Base-by-base conservation (phyloP, 1,140 invertebrate genomes). In the Bombus consobrinus region DNA sequence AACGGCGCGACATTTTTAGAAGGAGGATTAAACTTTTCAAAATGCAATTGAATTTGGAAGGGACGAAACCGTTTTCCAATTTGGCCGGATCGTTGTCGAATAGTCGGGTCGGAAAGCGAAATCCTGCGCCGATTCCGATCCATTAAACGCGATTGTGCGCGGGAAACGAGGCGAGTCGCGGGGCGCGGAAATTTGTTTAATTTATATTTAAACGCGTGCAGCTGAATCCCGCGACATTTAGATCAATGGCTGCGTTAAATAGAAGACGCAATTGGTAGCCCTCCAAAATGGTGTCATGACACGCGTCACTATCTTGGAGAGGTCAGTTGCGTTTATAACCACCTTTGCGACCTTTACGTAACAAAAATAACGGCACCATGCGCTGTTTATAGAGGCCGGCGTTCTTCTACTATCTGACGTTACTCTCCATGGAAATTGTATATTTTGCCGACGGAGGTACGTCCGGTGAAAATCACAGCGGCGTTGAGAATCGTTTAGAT, bases 241-340 rank as follows among this genome's bases (percentile, higher is more conserved):
- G 81, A 83, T 83, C 73, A 83, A 83, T 83, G 81, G 81, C 34
- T 77, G 81, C 34, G 81, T 34, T 57, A 57, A 69, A 69, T 69
- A 57, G 74, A 69, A 77, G 37, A 47, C 43, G 81, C 47, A 57
- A 78, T 83, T 83, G 81, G 81, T 83, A n/a, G 62, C 5, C 41
- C 72, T 75, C 57, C 28, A 66, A 77, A 83, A 83, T 34, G 81
- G 81, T 83, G 81, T 83, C 81, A 68, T 47, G 81, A 77, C 73
- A 66, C 81, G 81, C 81, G 81, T 83, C 81, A 83, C 73, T 39
- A 83, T 83, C 81, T 83, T 83, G 47, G 81, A 83, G 81, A 78
- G 74, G 74, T 83, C 81, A 83, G 81, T 75, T 83, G 73, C 81
- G 73, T 77, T 83, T 77, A 68, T 68, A 77, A 83, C 59, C 72